A percentile compares a stretch with the other conserved stretches of the same genome.
Evolutionary conservation across 1,140 invertebrate species (phyloP).

Genomic region (Drosophila funebris): DNA sequence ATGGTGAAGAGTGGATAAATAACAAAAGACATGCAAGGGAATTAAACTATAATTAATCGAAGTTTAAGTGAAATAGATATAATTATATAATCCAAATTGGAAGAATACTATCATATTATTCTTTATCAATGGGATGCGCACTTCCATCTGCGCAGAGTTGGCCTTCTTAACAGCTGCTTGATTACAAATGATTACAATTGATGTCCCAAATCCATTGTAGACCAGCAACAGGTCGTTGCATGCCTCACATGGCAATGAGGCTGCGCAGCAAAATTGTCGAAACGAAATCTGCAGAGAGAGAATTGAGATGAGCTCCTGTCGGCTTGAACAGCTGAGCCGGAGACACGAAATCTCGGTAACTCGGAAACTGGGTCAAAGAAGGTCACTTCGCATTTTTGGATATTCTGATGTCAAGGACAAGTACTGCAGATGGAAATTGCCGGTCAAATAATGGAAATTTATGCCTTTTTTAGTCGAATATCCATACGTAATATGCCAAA

Average conservation of each 20-base stretch:
- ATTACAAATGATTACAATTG: conserved; percentile 5
- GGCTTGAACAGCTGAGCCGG: conserved; percentile 49
- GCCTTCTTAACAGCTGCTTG: conserved; percentile 45
- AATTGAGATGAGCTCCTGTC: conserved; percentile 11
- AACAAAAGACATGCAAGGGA: background rate
- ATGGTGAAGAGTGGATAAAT: background rate
- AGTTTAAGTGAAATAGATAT: background rate
- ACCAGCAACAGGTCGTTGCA: conserved; percentile 53
- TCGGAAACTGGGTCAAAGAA: conserved; percentile 59
- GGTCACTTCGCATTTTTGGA: conserved; percentile 20
- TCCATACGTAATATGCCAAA: conserved; percentile 1
- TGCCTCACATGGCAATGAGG: conserved; percentile 44
- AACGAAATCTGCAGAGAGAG: conserved; percentile 4
- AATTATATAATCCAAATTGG: background rate
- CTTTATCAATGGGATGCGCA: conserved; percentile 72
- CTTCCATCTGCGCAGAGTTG: conserved; percentile 48
- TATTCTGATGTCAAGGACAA: conserved; percentile 65
- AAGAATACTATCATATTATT: background rate
- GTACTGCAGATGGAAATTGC: conserved; percentile 23
- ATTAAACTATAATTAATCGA: background rate
- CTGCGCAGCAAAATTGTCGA: conserved; percentile 57
- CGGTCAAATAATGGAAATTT: conserved; percentile 5
- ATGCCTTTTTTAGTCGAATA: conserved; percentile 23
- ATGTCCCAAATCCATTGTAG: background rate
- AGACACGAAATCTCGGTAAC: background rate